Percentiles rank a stretch among this genome's conserved stretches.
Conservation (phyloP, 2,113 vertebrate genomes). For the Trachemys scripta region DNA sequence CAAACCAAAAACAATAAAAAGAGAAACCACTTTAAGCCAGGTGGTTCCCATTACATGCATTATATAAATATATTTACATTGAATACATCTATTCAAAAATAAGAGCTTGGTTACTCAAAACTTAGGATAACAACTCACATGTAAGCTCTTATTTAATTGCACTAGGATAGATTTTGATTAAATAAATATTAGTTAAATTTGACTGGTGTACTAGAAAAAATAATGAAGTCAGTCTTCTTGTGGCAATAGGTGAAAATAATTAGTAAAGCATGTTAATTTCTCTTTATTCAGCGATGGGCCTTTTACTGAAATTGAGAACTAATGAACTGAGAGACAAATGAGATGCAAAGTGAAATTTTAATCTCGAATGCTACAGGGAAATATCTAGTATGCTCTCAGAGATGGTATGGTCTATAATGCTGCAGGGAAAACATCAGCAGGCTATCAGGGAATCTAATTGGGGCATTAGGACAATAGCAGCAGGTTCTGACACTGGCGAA, state of each 20-base stretch:
- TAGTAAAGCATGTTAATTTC: neutral
- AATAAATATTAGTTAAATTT: neutral
- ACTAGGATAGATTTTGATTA: neutral
- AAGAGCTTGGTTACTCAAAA: neutral
- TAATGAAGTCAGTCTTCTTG: neutral
- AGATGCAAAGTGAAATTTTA: neutral
- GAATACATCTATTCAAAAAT: neutral
- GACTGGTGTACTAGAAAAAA: neutral
- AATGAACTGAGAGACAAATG: neutral
- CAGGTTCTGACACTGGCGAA: slow-evolving; percentile 23
- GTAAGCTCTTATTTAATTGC: neutral
- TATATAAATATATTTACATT: neutral
- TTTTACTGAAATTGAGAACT: neutral
- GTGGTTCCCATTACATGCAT: neutral
- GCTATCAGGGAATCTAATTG: neutral
- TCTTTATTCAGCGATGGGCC: neutral
- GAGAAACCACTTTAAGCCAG: neutral
- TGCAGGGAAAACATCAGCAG: slow-evolving; percentile 20
- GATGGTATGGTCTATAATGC: neutral
- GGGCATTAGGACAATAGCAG: slow-evolving; percentile 41
- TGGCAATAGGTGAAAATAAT: neutral
- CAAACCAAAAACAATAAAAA: neutral
- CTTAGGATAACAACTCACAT: neutral
- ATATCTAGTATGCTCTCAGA: neutral
- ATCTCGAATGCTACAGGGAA: neutral